Conservation (phyloP, 2,797 vertebrate genomes). For the Erpetoichthys calabaricus region DNA sequence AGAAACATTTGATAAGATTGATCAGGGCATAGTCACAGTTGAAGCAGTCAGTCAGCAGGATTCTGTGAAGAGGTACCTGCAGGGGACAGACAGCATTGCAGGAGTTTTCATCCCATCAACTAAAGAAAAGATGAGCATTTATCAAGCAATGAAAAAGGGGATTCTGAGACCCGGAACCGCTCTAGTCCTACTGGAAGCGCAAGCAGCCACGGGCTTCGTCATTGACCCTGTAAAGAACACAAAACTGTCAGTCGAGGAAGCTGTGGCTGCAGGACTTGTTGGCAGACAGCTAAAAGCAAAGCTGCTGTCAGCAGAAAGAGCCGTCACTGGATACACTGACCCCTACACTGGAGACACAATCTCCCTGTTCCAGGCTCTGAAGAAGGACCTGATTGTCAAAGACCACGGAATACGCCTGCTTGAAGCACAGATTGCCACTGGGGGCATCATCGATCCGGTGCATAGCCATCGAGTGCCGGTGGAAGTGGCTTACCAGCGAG, state of each 20-base stretch:
- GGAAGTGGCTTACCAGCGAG: too few relatives aligned
- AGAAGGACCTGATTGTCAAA: slow-evolving; percentile 33
- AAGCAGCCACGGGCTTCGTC: slow-evolving; percentile 50
- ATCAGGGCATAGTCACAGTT: too few relatives aligned
- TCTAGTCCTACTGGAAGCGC: slow-evolving; percentile 44
- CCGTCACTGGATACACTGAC: slow-evolving; percentile 41
- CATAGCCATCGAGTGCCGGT: too few relatives aligned
- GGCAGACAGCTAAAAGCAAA: slow-evolving; percentile 40
- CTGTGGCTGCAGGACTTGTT: slow-evolving; percentile 35
- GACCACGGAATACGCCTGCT: slow-evolving; percentile 38
- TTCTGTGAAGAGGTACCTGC: too few relatives aligned
- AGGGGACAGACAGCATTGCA: too few relatives aligned
- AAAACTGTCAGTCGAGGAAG: slow-evolving; percentile 36
- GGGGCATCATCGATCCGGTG: too few relatives aligned
- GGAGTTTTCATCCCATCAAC: slow-evolving; percentile 38
- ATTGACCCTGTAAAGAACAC: slow-evolving; percentile 45
- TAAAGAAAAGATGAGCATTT: slow-evolving; percentile 40
- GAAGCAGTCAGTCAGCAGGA: too few relatives aligned
- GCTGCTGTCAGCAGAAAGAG: slow-evolving; percentile 44
- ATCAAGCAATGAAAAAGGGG: slow-evolving; percentile 35
- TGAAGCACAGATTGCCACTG: slow-evolving; percentile 53
- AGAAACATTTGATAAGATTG: too few relatives aligned
- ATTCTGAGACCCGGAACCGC: slow-evolving; percentile 38
- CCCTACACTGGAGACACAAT: slow-evolving; percentile 42
- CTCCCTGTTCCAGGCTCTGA: slow-evolving; percentile 47